A percentile compares a stretch with the other conserved stretches of the same genome.
Conservation (phyloP, 2,113 vertebrate genomes). For the Tetrao urogallus region DNA sequence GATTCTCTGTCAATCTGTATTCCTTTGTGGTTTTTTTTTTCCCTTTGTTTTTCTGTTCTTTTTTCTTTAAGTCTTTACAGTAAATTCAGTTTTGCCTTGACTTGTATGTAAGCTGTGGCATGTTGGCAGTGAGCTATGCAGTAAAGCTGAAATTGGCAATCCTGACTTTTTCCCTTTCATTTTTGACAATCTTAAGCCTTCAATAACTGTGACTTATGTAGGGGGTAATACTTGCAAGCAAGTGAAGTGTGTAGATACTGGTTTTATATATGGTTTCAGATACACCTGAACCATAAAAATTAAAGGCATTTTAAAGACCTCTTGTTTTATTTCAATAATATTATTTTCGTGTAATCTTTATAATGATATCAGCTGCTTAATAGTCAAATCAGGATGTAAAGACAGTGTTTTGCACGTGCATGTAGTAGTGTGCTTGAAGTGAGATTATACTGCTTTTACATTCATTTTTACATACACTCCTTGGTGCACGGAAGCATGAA, state of each 20-base stretch:
- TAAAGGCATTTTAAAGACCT: neutral
- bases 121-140: neutral
- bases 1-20: neutral
- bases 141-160: neutral
- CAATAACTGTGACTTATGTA: neutral
- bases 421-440: neutral
- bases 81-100: neutral
- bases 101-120: neutral
- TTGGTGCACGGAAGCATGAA: neutral
- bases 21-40: neutral
- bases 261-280: neutral
- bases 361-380: neutral
- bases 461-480: neutral
- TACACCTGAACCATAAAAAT: neutral
- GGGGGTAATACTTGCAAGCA: neutral
- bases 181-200: neutral
- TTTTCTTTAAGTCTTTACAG: neutral
- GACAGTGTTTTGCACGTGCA: neutral
- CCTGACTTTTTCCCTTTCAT: neutral
- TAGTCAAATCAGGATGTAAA: neutral
- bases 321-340: neutral
- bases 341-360: accelerated
- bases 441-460: neutral
- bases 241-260: neutral
- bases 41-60: neutral